phyloP scores from a whole-genome alignment of 2,888 invertebrate species.

The Uropetala carovei region DNA sequence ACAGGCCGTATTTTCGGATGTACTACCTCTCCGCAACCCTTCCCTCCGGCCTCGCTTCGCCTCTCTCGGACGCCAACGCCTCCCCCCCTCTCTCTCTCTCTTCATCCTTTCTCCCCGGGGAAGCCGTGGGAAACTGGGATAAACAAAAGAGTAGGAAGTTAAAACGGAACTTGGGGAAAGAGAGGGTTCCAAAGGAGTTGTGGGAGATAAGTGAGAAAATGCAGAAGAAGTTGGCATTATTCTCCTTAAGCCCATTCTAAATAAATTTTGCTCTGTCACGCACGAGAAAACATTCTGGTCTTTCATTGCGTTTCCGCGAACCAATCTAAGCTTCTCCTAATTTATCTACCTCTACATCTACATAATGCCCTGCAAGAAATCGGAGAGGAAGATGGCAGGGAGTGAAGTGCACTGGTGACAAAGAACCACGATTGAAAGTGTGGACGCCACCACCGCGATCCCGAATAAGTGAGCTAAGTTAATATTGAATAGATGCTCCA shows the following conservation, averaged over 20 bases:
- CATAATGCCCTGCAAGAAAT: not conserved
- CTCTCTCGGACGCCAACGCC: not conserved
- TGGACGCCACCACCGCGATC: no score
- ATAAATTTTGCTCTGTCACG: no score
- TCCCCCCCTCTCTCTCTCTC: not conserved
- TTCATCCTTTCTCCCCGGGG: not conserved
- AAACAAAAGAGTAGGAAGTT: not conserved
- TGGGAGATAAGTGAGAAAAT: not conserved
- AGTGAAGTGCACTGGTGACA: not conserved
- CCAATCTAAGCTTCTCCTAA: not conserved
- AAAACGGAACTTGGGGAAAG: no score
- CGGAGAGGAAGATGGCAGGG: not conserved
- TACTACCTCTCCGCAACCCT: not conserved
- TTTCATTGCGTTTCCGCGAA: no score
- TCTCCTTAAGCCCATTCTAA: no score
- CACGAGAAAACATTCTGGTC: no score
- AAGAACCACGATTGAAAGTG: no score
- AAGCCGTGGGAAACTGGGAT: not conserved
- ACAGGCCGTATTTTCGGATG: not conserved
- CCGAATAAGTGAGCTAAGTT: no score
- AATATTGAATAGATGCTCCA: no score
- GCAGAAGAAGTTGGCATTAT: not conserved
- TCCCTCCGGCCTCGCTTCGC: not conserved
- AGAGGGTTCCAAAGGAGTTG: not conserved
- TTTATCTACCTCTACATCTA: not conserved